Percentiles rank a stretch among this genome's conserved stretches.
phyloP scores from a whole-genome alignment of 2,797 vertebrate genomes.

The Pseudocheirus occidentalis region DNA sequence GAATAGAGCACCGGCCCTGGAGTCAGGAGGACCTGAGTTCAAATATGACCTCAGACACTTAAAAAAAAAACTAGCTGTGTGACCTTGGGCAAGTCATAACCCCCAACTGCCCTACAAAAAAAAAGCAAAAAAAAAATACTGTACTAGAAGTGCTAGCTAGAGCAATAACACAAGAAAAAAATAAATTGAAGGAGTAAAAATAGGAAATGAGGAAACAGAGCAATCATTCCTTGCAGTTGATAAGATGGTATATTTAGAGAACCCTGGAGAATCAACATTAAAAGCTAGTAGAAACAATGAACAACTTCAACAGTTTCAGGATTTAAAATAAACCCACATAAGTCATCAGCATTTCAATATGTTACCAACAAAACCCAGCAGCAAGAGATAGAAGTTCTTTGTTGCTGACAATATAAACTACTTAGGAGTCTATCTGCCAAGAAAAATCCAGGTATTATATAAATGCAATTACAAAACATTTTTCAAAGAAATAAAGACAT shows the following conservation, averaged over 20 bases:
- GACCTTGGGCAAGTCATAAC: too few relatives aligned
- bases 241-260: background rate
- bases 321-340: background rate
- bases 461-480: background rate
- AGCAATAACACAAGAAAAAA: background rate
- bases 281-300: background rate
- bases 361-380: background rate
- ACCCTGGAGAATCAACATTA: background rate
- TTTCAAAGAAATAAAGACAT: background rate
- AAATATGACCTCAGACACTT: too few relatives aligned
- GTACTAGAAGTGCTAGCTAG: background rate
- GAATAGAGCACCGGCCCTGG: too few relatives aligned
- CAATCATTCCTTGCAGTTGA: background rate
- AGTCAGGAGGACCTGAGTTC: too few relatives aligned
- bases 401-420: too few relatives aligned
- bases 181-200: background rate
- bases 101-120: too few relatives aligned
- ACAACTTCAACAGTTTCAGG: background rate
- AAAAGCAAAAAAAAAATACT: too few relatives aligned
- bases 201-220: background rate
- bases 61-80: too few relatives aligned
- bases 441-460: background rate
- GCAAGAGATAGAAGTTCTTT: background rate
- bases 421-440: background rate
- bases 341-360: background rate